phyloP scores from a whole-genome alignment of 2,113 vertebrate species.

The Anoura caudifer region DNA sequence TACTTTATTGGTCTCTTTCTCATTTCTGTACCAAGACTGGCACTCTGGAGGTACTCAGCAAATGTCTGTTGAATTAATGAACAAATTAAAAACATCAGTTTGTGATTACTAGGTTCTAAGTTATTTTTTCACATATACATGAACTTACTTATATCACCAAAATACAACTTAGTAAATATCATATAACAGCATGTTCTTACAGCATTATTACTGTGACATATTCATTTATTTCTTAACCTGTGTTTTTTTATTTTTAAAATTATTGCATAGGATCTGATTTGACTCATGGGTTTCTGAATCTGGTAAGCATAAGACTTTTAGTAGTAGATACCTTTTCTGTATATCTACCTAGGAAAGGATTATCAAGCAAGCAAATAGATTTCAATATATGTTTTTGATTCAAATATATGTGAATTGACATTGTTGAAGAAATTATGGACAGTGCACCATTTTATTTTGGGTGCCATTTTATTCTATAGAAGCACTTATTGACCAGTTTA shows the following conservation, averaged over 20 bases:
- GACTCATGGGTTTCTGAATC: background rate
- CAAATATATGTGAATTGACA: constrained; percentile 31
- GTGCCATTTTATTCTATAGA: background rate
- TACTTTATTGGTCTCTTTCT: background rate
- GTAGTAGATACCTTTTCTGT: background rate
- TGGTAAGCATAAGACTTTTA: background rate
- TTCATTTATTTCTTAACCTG: background rate
- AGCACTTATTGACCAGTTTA: background rate
- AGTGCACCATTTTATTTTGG: background rate
- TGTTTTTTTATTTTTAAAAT: background rate
- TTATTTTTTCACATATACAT: background rate
- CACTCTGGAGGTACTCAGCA: background rate
- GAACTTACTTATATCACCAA: background rate
- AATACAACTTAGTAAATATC: background rate
- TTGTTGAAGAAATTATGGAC: constrained; percentile 6
- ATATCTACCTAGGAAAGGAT: background rate
- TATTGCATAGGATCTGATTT: background rate
- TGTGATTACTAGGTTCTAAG: background rate
- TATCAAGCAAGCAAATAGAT: background rate
- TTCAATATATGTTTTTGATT: constrained; percentile 15
- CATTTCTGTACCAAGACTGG: background rate
- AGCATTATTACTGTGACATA: background rate
- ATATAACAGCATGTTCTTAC: background rate
- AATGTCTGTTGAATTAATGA: background rate
- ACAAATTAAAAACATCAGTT: background rate